These are phyloP conservation scores for Saguinus midas DNA, from an alignment of 2,113 vertebrate genomes.

Conservation along the genomic window DNA sequence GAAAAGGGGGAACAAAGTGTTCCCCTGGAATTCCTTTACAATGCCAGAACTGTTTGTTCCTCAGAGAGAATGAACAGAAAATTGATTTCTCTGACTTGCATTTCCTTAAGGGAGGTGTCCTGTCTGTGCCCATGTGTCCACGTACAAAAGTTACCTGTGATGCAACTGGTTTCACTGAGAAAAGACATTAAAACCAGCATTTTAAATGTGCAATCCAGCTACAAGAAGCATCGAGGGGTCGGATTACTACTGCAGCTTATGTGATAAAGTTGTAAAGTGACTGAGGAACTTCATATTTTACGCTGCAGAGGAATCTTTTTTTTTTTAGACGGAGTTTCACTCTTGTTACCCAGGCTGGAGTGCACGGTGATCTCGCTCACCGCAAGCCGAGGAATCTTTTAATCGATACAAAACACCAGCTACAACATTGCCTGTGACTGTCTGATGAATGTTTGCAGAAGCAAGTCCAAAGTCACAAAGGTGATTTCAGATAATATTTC, in stretches of 20 bases:
- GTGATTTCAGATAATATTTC: neutral
- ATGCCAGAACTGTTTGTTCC: accelerated
- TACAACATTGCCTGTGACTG: accelerated
- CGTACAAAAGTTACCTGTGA: too few relatives aligned
- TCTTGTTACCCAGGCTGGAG: too few relatives aligned
- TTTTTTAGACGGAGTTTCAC: too few relatives aligned
- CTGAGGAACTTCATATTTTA: too few relatives aligned
- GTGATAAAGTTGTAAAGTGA: neutral
- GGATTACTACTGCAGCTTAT: neutral
- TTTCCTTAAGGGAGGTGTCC: neutral
- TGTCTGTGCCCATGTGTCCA: neutral
- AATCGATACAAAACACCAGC: neutral
- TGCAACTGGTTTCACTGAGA: accelerated
- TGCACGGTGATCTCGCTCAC: too few relatives aligned
- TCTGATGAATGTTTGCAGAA: neutral
- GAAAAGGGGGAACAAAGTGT: too few relatives aligned
- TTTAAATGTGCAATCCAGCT: neutral
- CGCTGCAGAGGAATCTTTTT: neutral
- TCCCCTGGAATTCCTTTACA: neutral
- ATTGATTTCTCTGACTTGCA: neutral
- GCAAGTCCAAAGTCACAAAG: neutral
- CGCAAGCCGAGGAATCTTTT: neutral
- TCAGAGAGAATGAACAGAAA: neutral
- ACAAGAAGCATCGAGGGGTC: accelerated
- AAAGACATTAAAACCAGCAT: neutral